These are phyloP conservation scores for Himalopsyche kuldschensis DNA, from an alignment of 2,888 invertebrate species.

Conservation along the genomic window DNA sequence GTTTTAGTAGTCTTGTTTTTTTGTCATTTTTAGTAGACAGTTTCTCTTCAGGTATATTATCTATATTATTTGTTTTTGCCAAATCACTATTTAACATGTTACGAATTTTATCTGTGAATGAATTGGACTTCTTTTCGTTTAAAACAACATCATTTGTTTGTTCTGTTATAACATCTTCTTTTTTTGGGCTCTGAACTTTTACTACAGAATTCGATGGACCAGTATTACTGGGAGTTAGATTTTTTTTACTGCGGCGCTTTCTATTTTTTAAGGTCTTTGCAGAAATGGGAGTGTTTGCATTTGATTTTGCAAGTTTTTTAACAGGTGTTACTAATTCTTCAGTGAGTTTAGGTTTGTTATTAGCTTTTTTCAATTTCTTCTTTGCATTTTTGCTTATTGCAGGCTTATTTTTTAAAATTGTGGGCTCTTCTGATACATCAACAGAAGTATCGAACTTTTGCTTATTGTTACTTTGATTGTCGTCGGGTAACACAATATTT, in stretches of 20 bases:
- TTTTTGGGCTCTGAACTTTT: not conserved
- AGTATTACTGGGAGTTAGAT: not conserved
- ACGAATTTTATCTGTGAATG: not conserved
- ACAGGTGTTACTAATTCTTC: not conserved
- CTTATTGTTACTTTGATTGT: not conserved
- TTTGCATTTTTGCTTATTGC: not conserved
- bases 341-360: not conserved
- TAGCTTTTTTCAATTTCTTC: not conserved
- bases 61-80: not conserved
- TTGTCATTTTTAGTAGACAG: constrained; percentile 7
- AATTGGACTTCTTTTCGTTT: not conserved
- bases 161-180: not conserved
- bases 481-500: not conserved
- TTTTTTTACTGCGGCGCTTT: constrained; percentile 18
- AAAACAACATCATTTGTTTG: not conserved
- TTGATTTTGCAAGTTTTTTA: not conserved
- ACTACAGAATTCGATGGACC: not conserved
- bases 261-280: constrained; percentile 17
- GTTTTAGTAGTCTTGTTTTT: constrained; percentile 4
- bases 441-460: not conserved
- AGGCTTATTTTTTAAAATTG: not conserved
- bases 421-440: not conserved
- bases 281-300: not conserved
- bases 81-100: not conserved
- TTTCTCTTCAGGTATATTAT: not conserved